Conservation (phyloP, 2,797 vertebrate species). For the Rhodeus uyekii region DNA sequence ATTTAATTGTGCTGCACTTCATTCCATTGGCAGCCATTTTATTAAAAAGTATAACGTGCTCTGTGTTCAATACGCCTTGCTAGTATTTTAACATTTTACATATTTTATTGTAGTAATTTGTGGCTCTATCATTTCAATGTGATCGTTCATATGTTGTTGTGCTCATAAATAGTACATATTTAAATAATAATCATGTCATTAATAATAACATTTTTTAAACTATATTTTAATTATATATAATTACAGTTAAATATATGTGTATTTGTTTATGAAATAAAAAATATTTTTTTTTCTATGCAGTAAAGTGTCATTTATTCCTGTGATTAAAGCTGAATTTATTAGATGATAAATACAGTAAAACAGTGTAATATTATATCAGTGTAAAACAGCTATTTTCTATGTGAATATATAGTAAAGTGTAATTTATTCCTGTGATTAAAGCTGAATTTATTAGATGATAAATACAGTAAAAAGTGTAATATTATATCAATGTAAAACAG, state of each 20-base stretch:
- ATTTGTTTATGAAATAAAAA: not conserved
- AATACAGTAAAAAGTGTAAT: too few species aligned
- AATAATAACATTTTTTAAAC: too few species aligned
- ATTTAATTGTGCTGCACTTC: conserved; percentile 1
- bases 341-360: too few species aligned
- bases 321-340: not conserved
- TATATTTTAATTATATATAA: not conserved
- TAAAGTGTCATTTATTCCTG: not conserved
- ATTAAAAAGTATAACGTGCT: not conserved
- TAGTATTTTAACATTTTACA: not conserved
- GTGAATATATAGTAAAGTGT: too few species aligned
- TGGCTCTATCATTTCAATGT: not conserved
- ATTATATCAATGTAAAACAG: too few species aligned
- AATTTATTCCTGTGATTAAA: too few species aligned
- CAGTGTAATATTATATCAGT: too few species aligned
- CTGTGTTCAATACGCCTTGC: not conserved
- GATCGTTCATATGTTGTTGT: not conserved
- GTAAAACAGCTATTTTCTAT: too few species aligned
- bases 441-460: too few species aligned
- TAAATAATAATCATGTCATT: not conserved
- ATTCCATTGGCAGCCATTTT: not conserved
- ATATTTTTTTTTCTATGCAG: not conserved
- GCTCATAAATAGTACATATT: not conserved
- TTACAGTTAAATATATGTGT: not conserved
- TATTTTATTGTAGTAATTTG: not conserved